phyloP scores from a whole-genome alignment of 2,888 invertebrate species.

The Ophion obscuratus region DNA sequence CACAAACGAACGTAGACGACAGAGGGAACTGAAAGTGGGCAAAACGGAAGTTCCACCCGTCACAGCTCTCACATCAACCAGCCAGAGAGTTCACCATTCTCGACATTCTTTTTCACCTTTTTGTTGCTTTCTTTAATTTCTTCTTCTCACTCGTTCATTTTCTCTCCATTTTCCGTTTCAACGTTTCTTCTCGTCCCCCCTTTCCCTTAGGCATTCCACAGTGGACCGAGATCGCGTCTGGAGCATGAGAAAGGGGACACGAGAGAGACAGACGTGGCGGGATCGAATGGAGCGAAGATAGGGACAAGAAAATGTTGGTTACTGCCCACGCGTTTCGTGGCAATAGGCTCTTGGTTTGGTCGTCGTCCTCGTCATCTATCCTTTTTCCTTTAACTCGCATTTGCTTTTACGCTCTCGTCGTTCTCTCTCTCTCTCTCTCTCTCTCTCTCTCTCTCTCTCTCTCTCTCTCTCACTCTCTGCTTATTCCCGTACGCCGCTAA shows the following conservation, averaged over 20 bases:
- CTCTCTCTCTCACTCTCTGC: too few relatives aligned
- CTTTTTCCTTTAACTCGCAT: neutral
- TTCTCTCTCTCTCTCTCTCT: slow-evolving; percentile 10
- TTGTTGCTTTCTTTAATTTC: neutral
- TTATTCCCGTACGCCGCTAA: slow-evolving; percentile 40
- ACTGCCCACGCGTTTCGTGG: slow-evolving; percentile 64
- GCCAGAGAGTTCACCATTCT: too few relatives aligned
- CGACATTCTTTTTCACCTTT: too few relatives aligned
- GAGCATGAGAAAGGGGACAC: neutral
- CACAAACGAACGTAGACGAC: too few relatives aligned
- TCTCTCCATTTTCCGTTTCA: slow-evolving; percentile 2
- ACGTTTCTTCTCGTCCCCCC: too few relatives aligned
- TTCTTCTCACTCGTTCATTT: slow-evolving; percentile 3
- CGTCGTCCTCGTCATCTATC: neutral
- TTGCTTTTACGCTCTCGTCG: slow-evolving; percentile 5
- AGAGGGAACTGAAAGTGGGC: too few relatives aligned
- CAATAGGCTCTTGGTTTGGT: slow-evolving; percentile 16
- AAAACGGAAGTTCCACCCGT: too few relatives aligned
- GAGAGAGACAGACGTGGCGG: slow-evolving; percentile 28
- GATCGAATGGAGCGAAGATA: slow-evolving; percentile 37
- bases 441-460: slow-evolving; percentile 5
- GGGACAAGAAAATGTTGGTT: slow-evolving; percentile 36
- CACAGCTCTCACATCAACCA: too few relatives aligned
- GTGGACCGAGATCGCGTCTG: too few relatives aligned
- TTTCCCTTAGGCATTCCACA: too few relatives aligned